These are phyloP conservation scores for Danio kyathit DNA, from an alignment of 2,797 vertebrate genomes.

Conservation along the genomic window DNA sequence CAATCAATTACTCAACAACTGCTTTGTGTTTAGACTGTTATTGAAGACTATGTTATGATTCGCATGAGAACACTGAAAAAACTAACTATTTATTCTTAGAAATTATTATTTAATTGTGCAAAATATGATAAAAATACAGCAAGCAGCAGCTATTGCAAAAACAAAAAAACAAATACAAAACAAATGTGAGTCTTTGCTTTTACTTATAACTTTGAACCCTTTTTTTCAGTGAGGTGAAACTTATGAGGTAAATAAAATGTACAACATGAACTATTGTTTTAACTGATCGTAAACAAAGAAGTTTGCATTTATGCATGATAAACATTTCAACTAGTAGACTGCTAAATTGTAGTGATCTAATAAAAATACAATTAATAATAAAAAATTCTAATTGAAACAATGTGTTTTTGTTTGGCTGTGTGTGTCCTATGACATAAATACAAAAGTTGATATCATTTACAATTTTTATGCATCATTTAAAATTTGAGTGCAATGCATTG, in stretches of 20 bases:
- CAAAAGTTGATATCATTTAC: background rate
- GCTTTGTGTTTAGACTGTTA: background rate
- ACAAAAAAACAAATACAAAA: too few species aligned
- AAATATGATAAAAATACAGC: too few species aligned
- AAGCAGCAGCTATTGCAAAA: too few species aligned
- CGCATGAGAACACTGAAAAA: background rate
- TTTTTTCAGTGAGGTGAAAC: background rate
- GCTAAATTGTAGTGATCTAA: background rate
- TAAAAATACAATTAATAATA: too few species aligned
- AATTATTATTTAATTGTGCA: too few species aligned
- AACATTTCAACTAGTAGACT: background rate
- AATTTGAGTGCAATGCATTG: background rate
- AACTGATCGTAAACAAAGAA: background rate
- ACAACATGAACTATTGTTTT: background rate
- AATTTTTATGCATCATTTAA: background rate
- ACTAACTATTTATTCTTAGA: too few species aligned
- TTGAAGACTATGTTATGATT: background rate
- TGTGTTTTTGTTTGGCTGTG: background rate
- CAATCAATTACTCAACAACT: background rate
- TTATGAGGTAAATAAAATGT: background rate
- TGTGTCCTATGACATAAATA: background rate
- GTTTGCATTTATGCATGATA: background rate
- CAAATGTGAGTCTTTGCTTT: too few species aligned
- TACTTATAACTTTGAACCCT: too few species aligned
- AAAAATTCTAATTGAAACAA: background rate